Base-by-base conservation (phyloP, 1,140 invertebrate species). In the Drosophila baimaii region DNA sequence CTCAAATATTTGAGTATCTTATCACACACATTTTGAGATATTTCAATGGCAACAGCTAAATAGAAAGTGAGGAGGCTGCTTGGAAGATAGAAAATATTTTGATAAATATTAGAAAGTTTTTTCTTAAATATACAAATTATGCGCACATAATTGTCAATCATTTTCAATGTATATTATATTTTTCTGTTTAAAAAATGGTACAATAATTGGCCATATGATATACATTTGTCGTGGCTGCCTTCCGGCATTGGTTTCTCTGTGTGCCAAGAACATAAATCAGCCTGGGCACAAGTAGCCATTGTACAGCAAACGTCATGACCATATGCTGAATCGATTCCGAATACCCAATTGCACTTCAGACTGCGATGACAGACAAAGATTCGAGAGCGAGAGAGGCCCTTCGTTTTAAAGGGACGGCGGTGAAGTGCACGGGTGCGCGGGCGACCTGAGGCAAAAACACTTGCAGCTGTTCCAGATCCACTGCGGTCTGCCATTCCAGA, bases 281-380 rank as follows among this genome's bases (percentile, higher is more conserved):
- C 43, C 31, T 25, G 19, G 10, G 0, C 19, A 44, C 66, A 58
- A 79, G 73, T 77, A 70, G 83, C 81, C 82, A 83, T 84, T 84
- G 81, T 64, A 73, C 81, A 73, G 73, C 59, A 83, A 83, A 89
- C 70, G 83, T 69, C 79, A 86, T 78, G 76, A 68, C 79, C 82
- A 86, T 80, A 77, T 85, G 83, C 54, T 49, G 15, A 27, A 71
- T 25, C 65, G 47, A 52, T 69, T 68, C 35, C 62, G 27, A 65
- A 65, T 65, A 21, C 65, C 46, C 61, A 69, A 49, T 66, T 66
- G 35, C 62, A 69, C 51, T 69, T 51, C 63, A 63, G 33, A n/a
- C 29, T 63, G 57, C 65, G 65, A 72, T 70, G 69, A 58, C 66
- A 72, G 69, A 71, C 62, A 25, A 31, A 15, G 33, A 46, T 37